Percentiles rank a stretch among this genome's conserved stretches.
phyloP scores from a whole-genome alignment of 2,888 invertebrate genomes.

The Cartodere bifasciata region DNA sequence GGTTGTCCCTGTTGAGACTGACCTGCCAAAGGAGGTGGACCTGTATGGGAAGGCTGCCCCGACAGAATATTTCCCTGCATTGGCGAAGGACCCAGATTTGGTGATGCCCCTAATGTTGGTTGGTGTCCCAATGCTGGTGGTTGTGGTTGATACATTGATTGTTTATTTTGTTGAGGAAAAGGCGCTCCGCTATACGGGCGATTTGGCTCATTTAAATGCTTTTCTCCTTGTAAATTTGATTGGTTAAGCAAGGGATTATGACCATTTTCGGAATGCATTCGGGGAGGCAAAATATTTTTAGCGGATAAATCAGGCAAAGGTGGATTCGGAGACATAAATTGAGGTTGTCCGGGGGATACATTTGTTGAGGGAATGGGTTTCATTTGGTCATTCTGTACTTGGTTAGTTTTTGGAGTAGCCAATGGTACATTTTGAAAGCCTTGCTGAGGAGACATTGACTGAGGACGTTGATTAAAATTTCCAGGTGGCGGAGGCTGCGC shows the following conservation, averaged over 20 bases:
- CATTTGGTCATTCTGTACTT: conserved; percentile 7
- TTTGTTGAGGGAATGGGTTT: conserved; percentile 12
- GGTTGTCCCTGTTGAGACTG: not conserved
- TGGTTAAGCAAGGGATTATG: no score
- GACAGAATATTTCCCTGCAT: conserved; percentile 6
- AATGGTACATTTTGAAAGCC: conserved; percentile 27
- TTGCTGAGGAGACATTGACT: conserved; percentile 28
- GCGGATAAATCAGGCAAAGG: conserved; percentile 10
- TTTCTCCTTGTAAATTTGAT: not conserved
- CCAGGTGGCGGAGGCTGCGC: no score
- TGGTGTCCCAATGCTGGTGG: not conserved
- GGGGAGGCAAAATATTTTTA: conserved; percentile 8
- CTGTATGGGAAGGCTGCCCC: not conserved
- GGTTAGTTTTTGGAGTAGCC: conserved; percentile 18
- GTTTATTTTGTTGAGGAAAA: conserved; percentile 1
- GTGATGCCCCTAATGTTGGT: conserved; percentile 10
- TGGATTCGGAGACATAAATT: conserved; percentile 1
- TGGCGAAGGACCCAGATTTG: no score
- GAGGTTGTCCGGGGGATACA: conserved; percentile 13
- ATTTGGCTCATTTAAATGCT: conserved; percentile 5
- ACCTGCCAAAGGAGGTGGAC: not conserved
- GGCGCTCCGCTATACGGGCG: no score
- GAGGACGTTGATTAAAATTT: no score
- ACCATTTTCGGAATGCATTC: no score
- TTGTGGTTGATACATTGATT: not conserved